Evolutionary conservation across 2,888 invertebrate genomes (phyloP), one percentile per base, ranked within the genome.

Genomic region (Gastrophysa polygoni): DNA sequence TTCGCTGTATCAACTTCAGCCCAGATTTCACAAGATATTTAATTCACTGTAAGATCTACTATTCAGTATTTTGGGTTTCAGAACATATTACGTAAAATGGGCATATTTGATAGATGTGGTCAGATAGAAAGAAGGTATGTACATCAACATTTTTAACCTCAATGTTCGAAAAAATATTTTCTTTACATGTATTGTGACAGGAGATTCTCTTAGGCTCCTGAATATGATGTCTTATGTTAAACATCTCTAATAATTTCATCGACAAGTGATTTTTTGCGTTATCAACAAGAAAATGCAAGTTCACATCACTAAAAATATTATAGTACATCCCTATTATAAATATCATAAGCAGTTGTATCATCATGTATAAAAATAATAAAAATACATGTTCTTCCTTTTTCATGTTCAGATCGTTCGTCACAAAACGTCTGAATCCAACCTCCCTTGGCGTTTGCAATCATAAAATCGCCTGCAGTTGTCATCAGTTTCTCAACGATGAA

Each of bases 401-500:
- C 34, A 51, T 51, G 51, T 32, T 29, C 34, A 34, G 18, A 18
- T 51, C 32, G 5, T 24, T 24, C 24, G 24, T 24, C 24, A 24
- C 57, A 44, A 57, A 57, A n/a, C 44, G n/a, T 43, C 29, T 58
- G 44, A 38, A 58, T 7, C 8, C 14, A 17, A 58, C 44, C 11
- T 28, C 43, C 43, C 17, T 43, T 5, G 49, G 50, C 58, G 51
- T 6, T 2, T 57, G 49, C 49, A n/a, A 48, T 34, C 43, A 57
- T 49, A 21, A 48, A 49, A 21, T 24, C 50, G 14, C 28, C 43
- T 38, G 16, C 49, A 4, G 16, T 43, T 32, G 49, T 50, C 24
- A 21, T 48, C 44, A 58, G 43, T 46, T 51, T 32, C 44, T 59
- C 46, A n/a, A 32, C 58, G 7, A 46, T 59, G 20, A 59, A 59